Base-by-base conservation (phyloP, 2,888 invertebrate genomes). In the Deroplatys truncata region DNA sequence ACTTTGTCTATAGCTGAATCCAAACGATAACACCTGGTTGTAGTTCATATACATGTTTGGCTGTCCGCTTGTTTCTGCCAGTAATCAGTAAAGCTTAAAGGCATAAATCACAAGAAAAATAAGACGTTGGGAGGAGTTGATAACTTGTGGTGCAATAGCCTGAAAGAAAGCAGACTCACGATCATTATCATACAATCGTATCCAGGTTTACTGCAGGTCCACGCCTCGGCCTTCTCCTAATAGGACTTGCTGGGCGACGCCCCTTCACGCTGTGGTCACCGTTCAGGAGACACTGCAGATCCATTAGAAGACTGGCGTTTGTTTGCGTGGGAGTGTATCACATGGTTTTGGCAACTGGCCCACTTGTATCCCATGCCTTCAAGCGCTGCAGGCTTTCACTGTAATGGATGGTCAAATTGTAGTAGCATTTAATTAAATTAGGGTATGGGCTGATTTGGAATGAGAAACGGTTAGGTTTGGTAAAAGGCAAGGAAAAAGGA, bases 281-380 rank as follows among this genome's bases (percentile, higher is more conserved):
- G 56, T 56, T 56, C 56, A 49, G n/a, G 49, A 49, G 9, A 49
- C 49, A 49, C 49, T 15, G 49, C 56, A 20, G 20, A 72, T 20
- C 20, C 56, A 20, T 20, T 15, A 72, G 56, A 72, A 72, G 56
- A 72, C 20, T 72, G 15, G 29, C 87, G n/a, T 31, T 82, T 83
- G 28, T 87, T 87, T 83, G 87, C 87, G 87, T 87, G 87, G 87
- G 87, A n/a, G 87, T 35, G 20, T 4, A 86, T 35, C 82, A 43
- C 25, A 87, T 20, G 56, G 82, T 31, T 82, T 83, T 87, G 87
- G 87, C 87, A 82, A 28, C 1, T 28, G 25, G 82, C 87, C 87
- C 87, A n/a, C 25, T 56, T n/a, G n/a, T n/a, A n/a, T n/a, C n/a
- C n/a, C n/a, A n/a, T n/a, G n/a, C n/a, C n/a, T n/a, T 56, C 56